A percentile compares a stretch with the other conserved stretches of the same genome.
Evolutionary conservation across 2,888 invertebrate genomes (phyloP).

Genomic region (Auanema freiburgensis): DNA sequence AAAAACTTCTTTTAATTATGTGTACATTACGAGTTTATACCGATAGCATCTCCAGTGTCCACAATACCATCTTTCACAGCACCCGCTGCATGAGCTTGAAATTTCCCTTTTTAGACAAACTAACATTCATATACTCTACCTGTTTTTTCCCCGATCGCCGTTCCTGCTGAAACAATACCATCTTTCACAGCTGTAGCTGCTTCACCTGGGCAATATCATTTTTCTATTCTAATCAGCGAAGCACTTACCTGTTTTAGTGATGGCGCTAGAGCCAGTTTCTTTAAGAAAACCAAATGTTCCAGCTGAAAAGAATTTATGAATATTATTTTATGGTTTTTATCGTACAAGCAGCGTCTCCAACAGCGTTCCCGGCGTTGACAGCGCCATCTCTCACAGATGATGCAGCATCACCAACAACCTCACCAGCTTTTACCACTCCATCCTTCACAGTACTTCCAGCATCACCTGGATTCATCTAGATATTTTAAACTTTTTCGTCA

Average conservation of each 20-base stretch:
- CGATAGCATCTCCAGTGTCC: too few species aligned
- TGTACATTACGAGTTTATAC: too few species aligned
- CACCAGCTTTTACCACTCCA: slow-evolving; percentile 15
- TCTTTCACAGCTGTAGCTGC: slow-evolving; percentile 17
- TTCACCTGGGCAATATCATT: slow-evolving; percentile 2
- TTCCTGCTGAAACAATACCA: slow-evolving; percentile 15
- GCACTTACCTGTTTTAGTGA: too few species aligned
- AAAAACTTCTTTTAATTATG: too few species aligned
- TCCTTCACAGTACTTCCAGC: slow-evolving; percentile 10
- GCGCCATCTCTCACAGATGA: slow-evolving; percentile 15
- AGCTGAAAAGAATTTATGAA: not conserved
- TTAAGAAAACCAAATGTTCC: not conserved
- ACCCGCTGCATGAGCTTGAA: too few species aligned
- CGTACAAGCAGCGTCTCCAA: slow-evolving; percentile 16
- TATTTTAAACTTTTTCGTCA: not conserved
- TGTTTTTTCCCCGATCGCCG: slow-evolving; percentile 15
- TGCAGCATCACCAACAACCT: slow-evolving; percentile 14
- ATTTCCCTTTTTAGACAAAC: too few species aligned
- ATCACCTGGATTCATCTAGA: slow-evolving; percentile 2
- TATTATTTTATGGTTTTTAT: not conserved
- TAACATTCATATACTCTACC: too few species aligned
- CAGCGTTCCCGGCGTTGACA: slow-evolving; percentile 13
- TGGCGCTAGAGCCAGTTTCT: too few species aligned
- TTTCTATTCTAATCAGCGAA: too few species aligned
- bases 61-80: too few species aligned